Evolutionary conservation across 2,888 invertebrate genomes (phyloP), one percentile per base, ranked within the genome.

Genomic region (Leptopilina syphax): DNA sequence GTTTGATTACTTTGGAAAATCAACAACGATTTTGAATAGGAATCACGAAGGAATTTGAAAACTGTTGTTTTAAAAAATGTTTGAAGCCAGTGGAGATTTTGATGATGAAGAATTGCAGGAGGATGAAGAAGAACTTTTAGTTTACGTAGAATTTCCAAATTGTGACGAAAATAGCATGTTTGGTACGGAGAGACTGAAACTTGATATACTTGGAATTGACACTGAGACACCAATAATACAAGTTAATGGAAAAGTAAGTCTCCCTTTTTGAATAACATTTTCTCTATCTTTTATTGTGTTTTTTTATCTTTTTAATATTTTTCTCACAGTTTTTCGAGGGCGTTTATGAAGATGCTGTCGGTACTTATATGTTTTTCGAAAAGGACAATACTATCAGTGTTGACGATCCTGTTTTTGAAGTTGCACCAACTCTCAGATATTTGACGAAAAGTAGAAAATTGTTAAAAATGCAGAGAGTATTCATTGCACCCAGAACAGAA

Each of bases 291-390:
- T 34, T 34, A 34, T 34, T 27, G 27, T 3, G 3, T 34, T 34
- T 34, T 34, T 34, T 34, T 34, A 34, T 3, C 34, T 34, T 34
- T 34, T 3, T 34, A 4, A 34, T 34, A 34, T 82, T 47, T 66
- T 73, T 79, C 68, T 84, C 84, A 66, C 78, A 91, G 92, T 91
- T 91, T 83, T 92, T 93, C 91, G 86, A 90, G 94, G 96, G 96
- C 24, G 93, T 93, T 77, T 96, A 94, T 91, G 95, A 95, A 87
- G 94, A 94, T 88, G 93, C 95, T 9, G 90, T 95, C 81, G 96
- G 96, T 27, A 96, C 96, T 18, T 94, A 95, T 84, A 92, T 96
- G 89, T 95, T 96, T 89, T 96, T 96, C 89, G 94, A 95, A 88
- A 94, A 94, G 86, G 94, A 95, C 82, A 91, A 93, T 50, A 91